These are phyloP conservation scores for Brachyistius frenatus DNA, from an alignment of 2,113 vertebrate genomes.

Conservation along the genomic window DNA sequence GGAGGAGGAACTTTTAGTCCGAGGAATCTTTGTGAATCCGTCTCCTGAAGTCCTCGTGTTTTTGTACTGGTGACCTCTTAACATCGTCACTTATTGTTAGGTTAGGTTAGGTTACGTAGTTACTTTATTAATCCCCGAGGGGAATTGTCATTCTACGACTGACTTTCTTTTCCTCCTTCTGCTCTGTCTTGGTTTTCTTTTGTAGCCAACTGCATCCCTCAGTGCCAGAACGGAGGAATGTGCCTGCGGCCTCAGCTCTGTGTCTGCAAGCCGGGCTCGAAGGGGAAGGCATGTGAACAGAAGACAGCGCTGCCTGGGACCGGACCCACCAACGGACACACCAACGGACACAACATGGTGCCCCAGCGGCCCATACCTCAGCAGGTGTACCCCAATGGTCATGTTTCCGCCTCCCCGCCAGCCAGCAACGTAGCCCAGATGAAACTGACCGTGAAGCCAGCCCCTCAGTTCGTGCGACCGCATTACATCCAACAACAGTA, in stretches of 20 bases:
- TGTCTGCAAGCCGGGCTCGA: conserved; percentile 94
- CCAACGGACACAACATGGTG: conserved; percentile 72
- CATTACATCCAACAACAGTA: conserved; percentile 92
- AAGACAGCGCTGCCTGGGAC: conserved; percentile 78
- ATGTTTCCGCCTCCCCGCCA: conserved; percentile 76
- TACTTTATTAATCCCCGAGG: too few species aligned
- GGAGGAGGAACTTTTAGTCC: too few species aligned
- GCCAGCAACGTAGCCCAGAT: conserved; percentile 86
- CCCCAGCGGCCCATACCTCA: conserved; percentile 89
- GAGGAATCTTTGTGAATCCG: too few species aligned
- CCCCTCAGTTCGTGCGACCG: conserved; percentile 84
- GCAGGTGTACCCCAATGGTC: conserved; percentile 82
- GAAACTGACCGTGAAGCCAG: conserved; percentile 92
- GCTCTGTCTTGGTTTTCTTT: conserved; percentile 67
- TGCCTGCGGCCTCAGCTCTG: conserved; percentile 96
- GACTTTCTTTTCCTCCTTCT: conserved; percentile 41
- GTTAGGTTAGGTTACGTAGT: too few species aligned
- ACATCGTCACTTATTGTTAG: conserved; percentile 16
- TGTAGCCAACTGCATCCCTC: conserved; percentile 93
- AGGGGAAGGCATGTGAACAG: conserved; percentile 92
- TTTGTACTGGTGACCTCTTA: conserved; percentile 7
- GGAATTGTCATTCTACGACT: conserved; percentile 16
- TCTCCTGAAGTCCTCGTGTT: not conserved
- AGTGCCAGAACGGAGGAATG: conserved; percentile 97
- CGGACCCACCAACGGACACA: conserved; percentile 81